Percentiles rank a stretch among this genome's conserved stretches.
Conservation (phyloP, 2,113 vertebrate species). For the Corvus moneduloides region DNA sequence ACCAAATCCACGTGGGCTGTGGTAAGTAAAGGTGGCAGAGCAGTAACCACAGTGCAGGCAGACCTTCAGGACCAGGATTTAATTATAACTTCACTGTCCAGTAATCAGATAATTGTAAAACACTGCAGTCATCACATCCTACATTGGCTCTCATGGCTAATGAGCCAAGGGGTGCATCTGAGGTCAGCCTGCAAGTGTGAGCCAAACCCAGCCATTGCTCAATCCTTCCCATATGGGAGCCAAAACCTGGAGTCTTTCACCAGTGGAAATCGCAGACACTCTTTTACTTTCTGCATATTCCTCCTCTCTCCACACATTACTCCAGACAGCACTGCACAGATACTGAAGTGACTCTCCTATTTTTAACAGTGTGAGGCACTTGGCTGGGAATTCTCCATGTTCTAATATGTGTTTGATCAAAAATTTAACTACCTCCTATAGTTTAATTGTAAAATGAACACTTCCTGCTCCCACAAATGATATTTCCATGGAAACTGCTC, state of each 20-base stretch:
- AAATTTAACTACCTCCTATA: conserved; percentile 46
- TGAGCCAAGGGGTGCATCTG: not conserved
- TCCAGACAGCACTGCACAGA: not conserved
- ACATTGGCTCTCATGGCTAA: not conserved
- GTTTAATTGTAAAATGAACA: conserved; percentile 60
- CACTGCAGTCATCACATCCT: not conserved
- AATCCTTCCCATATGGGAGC: not conserved
- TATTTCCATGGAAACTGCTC: conserved; percentile 69
- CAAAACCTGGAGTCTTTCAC: not conserved
- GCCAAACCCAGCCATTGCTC: not conserved
- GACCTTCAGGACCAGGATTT: not conserved
- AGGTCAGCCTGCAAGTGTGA: not conserved
- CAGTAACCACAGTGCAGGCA: not conserved
- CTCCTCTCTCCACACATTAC: not conserved
- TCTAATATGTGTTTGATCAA: conserved; percentile 56
- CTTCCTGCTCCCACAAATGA: not conserved
- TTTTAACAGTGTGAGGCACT: conserved; percentile 6
- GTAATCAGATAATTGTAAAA: not conserved
- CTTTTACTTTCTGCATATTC: not conserved
- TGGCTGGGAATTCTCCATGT: conserved; percentile 27
- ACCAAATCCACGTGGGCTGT: not conserved
- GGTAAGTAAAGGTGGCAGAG: not conserved
- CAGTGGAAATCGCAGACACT: not conserved
- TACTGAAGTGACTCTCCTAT: not conserved
- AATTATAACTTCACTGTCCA: not conserved